Conservation (phyloP, 1,140 invertebrate genomes). For the Drosophila teissieri region DNA sequence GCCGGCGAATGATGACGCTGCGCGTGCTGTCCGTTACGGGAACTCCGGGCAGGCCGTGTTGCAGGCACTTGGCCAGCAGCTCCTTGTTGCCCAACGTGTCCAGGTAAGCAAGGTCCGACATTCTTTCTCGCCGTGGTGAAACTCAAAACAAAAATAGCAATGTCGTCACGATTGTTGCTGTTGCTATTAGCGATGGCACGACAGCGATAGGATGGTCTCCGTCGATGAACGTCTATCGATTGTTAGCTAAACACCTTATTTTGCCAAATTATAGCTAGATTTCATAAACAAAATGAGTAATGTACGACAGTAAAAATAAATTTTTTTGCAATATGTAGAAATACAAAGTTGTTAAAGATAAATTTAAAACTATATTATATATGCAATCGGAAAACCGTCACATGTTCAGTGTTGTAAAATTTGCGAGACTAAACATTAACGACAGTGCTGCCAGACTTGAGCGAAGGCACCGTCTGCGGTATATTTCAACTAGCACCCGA, state of each 20-base stretch:
- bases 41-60: constrained; percentile 66
- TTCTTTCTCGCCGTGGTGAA: constrained; percentile 53
- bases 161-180: constrained; percentile 63
- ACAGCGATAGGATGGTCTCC: background rate
- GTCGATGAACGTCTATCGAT: background rate
- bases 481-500: background rate
- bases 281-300: no score
- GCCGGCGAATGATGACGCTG: constrained; percentile 54
- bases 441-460: background rate
- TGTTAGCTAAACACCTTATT: no score
- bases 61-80: constrained; percentile 67
- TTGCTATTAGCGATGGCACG: background rate
- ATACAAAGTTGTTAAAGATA: no score
- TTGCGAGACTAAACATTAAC: no score
- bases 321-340: no score
- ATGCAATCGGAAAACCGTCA: no score
- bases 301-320: no score
- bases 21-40: constrained; percentile 76
- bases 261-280: background rate
- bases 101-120: constrained; percentile 61
- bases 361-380: no score
- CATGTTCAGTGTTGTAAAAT: background rate
- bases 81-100: constrained; percentile 66
- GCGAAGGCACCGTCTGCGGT: background rate
- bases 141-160: constrained; percentile 68